Evolutionary conservation across 2,797 vertebrate genomes (phyloP).

Genomic region (Danio kyathit): DNA sequence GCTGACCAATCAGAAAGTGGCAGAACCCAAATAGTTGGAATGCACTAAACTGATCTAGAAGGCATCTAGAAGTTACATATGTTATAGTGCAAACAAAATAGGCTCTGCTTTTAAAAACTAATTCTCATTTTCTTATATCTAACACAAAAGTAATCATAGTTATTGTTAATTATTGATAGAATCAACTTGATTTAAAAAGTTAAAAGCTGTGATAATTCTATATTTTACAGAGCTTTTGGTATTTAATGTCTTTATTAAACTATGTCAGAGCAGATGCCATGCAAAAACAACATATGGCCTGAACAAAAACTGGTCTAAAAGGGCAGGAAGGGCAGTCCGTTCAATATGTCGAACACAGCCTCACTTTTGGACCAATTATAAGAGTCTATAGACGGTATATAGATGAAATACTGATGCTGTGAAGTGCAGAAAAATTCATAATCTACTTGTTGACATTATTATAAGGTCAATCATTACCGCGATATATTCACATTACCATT

Average conservation of each 20-base stretch:
- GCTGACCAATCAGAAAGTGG: no score
- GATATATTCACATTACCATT: not conserved
- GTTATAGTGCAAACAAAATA: not conserved
- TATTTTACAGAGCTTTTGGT: not conserved
- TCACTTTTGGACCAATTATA: not conserved
- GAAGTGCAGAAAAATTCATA: not conserved
- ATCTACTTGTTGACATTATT: not conserved
- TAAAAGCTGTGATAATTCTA: no score
- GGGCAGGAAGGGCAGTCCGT: not conserved
- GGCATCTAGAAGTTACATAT: no score
- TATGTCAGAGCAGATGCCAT: not conserved
- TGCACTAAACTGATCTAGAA: no score
- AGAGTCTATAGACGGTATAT: not conserved
- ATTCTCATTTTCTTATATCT: not conserved
- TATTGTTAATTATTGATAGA: no score
- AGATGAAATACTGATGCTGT: not conserved
- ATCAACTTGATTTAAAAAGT: no score
- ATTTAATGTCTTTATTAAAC: not conserved
- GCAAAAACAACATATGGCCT: not conserved
- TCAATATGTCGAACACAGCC: not conserved
- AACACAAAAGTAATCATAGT: not conserved
- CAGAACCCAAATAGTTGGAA: no score
- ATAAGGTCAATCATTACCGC: not conserved
- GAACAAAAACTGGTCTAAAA: constrained; percentile 10
- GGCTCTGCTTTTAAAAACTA: not conserved